phyloP scores from a whole-genome alignment of 2,888 invertebrate genomes.

The Heteromyza rotundicornis region DNA sequence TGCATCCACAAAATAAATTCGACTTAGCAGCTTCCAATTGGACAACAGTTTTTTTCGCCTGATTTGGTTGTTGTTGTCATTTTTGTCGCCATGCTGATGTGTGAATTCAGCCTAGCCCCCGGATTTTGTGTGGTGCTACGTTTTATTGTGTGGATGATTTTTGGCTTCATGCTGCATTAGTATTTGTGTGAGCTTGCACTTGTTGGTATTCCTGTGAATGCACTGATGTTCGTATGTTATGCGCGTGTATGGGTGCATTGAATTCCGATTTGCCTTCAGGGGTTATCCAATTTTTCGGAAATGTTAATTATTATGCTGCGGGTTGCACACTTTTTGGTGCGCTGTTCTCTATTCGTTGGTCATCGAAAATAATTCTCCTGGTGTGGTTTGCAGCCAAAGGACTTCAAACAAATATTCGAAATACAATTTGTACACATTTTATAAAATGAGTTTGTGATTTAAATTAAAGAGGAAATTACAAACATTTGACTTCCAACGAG shows the following conservation, averaged over 20 bases:
- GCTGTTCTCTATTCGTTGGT: neutral
- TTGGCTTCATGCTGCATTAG: neutral
- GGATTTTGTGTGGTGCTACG: neutral
- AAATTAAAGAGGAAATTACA: too few relatives aligned
- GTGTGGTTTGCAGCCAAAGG: too few relatives aligned
- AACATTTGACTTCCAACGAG: too few relatives aligned
- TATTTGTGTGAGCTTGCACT: too few relatives aligned
- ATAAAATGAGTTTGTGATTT: too few relatives aligned
- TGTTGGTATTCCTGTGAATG: too few relatives aligned
- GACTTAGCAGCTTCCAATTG: neutral
- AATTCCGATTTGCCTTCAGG: neutral
- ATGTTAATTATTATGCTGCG: neutral
- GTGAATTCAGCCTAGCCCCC: neutral
- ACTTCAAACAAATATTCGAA: too few relatives aligned
- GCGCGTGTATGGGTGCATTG: constrained; percentile 5
- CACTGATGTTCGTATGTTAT: too few relatives aligned
- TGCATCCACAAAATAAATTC: neutral
- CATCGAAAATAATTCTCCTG: too few relatives aligned
- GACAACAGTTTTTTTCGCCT: neutral
- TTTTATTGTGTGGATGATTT: neutral
- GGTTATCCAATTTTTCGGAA: neutral
- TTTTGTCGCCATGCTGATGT: neutral
- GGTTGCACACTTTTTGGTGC: neutral
- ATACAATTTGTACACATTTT: too few relatives aligned
- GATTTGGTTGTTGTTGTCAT: constrained; percentile 1